Conservation (phyloP, 23 tunicate species). For the Halocynthia roretzi region DNA sequence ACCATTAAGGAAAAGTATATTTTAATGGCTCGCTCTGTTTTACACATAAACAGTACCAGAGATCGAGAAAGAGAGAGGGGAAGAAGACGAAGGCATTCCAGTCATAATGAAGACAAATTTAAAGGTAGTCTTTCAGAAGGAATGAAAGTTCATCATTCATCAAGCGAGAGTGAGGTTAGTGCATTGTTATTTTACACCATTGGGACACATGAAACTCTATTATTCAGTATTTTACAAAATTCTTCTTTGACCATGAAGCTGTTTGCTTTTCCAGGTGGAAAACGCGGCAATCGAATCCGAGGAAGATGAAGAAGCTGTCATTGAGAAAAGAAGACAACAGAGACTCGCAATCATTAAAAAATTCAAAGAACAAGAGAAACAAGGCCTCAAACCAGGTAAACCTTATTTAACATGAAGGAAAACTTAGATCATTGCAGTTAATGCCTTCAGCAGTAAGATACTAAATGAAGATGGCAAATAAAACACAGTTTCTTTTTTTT, state of each 20-base stretch:
- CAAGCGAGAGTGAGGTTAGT: slow-evolving; percentile 41
- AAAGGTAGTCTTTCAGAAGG: slow-evolving; percentile 94
- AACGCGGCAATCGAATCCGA: slow-evolving; percentile 57
- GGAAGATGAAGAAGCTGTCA: slow-evolving; percentile 81
- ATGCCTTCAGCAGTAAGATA: not conserved
- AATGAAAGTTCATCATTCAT: slow-evolving; percentile 47
- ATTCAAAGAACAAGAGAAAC: slow-evolving; percentile 72
- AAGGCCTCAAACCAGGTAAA: slow-evolving; percentile 56
- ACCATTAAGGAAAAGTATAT: too few relatives aligned
- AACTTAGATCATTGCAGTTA: too few relatives aligned
- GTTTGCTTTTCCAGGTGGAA: slow-evolving; percentile 24
- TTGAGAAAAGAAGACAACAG: slow-evolving; percentile 53
- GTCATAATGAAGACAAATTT: slow-evolving; percentile 68
- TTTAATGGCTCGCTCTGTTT: too few relatives aligned
- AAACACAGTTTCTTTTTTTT: too few relatives aligned
- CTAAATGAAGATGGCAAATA: not conserved
- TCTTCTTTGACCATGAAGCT: not conserved
- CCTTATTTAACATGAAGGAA: too few relatives aligned
- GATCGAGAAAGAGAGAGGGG: not conserved
- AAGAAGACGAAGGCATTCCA: slow-evolving; percentile 36
- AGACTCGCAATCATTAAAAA: slow-evolving; percentile 68
- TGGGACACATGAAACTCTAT: not conserved
- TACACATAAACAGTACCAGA: too few relatives aligned
- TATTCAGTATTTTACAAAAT: too few relatives aligned
- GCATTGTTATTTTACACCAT: not conserved